Conservation (phyloP, 2,888 invertebrate species). For the Keiferia lycopersicella region DNA sequence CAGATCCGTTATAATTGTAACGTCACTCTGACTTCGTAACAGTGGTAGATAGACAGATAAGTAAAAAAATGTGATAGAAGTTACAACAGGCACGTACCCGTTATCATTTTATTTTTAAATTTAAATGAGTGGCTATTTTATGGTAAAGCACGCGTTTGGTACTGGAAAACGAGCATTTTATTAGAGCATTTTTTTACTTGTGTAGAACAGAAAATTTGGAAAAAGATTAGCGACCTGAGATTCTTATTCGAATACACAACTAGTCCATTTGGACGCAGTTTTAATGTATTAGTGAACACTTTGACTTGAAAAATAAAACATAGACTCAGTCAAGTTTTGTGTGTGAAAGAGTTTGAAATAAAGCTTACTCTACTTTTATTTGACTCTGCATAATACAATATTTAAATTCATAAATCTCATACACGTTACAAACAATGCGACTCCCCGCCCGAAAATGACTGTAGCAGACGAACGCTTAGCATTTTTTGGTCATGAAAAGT, state of each 20-base stretch:
- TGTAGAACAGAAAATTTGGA: no score
- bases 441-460: constrained; percentile 6
- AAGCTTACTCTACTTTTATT: background rate
- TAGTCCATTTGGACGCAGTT: no score
- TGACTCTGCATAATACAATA: background rate
- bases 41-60: constrained; percentile 61
- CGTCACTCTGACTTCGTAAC: constrained; percentile 48
- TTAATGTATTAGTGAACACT: no score
- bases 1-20: constrained; percentile 32
- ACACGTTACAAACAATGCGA: constrained; percentile 5
- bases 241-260: no score
- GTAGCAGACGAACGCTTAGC: constrained; percentile 10
- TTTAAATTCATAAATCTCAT: constrained; percentile 12
- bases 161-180: no score
- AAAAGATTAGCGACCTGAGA: no score
- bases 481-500: constrained; percentile 19
- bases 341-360: no score
- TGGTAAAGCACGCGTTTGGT: constrained; percentile 27
- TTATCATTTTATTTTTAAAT: constrained; percentile 55
- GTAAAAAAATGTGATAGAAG: constrained; percentile 58
- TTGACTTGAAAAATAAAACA: no score
- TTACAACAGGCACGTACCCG: constrained; percentile 62
- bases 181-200: no score
- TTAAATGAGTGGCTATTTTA: constrained; percentile 54
- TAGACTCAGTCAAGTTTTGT: no score